Base-by-base conservation (phyloP, 2,888 invertebrate genomes). In the Tenthredo mesomela region DNA sequence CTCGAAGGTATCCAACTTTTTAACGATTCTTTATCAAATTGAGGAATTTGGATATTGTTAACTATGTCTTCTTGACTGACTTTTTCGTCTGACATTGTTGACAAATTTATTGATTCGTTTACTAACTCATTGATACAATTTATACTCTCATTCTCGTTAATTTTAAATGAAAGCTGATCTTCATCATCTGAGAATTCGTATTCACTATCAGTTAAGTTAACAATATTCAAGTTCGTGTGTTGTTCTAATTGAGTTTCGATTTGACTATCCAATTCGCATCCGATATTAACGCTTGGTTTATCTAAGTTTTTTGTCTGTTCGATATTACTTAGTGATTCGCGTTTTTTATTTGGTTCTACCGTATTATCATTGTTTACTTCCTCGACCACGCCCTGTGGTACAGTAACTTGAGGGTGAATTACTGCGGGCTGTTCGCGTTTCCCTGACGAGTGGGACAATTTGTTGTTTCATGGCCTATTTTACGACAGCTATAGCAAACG, bases 401-500 rank as follows among this genome's bases (percentile, higher is more conserved):
- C 85, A 84, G 75, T 82, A 47, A 37, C 37, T 65, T 65, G 84
- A 86, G 86, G 86, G n/a, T 61, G 37, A 25, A 77, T 80, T 73
- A 75, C 84, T 84, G 86, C 18, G 67, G 86, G 86, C 85, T 12
- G 50, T 85, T 50, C 80, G 58, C 82, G 85, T 85, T 87, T 86
- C 84, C 87, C 87, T 84, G 84, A 65, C n/a, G 25, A 43, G 77
- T 82, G 25, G 84, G 43, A 58, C 86, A 87, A 25, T 85, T 70
- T 37, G 75, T 87, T 1, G 77, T 85, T 25, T 84, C 82, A 7
- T 87, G 87, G 21, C 85, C 84, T 15, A 7, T 78, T 67, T 61
- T 82, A 15, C 82, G 65, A 43, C 86, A 86, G 21, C 75, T 54
- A 21, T 61, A 82, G 82, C 87, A 87, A 10, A 85, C 82, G 0